Evolutionary conservation across 2,888 invertebrate species (phyloP), one percentile per base, ranked within the genome.

Genomic region (Rhagophthalmus giganteus): DNA sequence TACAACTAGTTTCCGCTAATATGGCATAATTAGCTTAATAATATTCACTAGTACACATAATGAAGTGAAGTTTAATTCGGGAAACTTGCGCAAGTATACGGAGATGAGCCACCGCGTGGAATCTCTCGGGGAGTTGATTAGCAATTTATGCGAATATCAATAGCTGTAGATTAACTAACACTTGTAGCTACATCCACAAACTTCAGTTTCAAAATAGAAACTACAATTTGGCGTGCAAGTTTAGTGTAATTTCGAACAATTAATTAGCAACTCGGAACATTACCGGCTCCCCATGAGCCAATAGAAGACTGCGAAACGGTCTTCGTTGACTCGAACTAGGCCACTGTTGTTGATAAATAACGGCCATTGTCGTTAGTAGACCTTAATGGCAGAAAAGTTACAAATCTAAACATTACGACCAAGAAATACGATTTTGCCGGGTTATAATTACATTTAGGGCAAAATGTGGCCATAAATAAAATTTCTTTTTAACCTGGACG

Each of bases 181-280:
- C 60, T 64, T 64, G 65, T 62, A 59, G 62, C 59, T 58, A 45
- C 54, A 55, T 46, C 44, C 42, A 41, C 40, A 51, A 59, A 55
- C 42, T 55, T 51, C 14, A 51, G 51, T 37, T 54, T 34, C 40
- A 38, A 52, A 56, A 53, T 53, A 35, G 51, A 47, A 54, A 56
- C 59, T 51, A 56, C 48, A 56, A 54, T 50, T 58, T 58, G 57
- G 57, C 59, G 56, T 57, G 57, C 59, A 64, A 67, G 61, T 67
- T 66, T 60, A 61, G 61, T 64, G 63, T 65, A 65, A 67, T 66
- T 68, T 67, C 61, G 58, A 63, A 67, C 67, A 68, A 69, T 68
- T 68, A 69, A 69, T 70, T 68, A 67, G 63, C 53, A 63, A 66
- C 61, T 68, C 61, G 44, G 63, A 64, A 57, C 64, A 59, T 61